These are phyloP conservation scores for Mobula birostris DNA, from an alignment of 2,113 vertebrate species.

Conservation along the genomic window DNA sequence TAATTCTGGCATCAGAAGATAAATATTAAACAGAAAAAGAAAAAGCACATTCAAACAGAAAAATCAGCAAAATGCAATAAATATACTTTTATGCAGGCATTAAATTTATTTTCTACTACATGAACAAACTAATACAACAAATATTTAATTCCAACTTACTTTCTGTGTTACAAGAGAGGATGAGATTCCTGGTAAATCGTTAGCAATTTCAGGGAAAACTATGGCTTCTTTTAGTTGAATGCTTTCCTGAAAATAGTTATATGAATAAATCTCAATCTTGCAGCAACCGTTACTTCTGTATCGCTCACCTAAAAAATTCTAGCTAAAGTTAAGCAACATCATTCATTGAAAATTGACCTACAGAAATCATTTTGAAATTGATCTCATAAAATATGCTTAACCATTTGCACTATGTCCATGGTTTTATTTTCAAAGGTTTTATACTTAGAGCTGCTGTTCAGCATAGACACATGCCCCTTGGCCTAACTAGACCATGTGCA, in stretches of 20 bases:
- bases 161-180: conserved; percentile 39
- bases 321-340: not conserved
- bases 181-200: conserved; percentile 31
- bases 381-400: not conserved
- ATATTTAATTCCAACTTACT: not conserved
- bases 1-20: not conserved
- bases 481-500: too few relatives aligned
- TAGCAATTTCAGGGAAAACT: conserved; percentile 46
- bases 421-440: not conserved
- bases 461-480: too few relatives aligned
- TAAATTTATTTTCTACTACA: not conserved
- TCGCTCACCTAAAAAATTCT: too few relatives aligned
- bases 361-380: not conserved
- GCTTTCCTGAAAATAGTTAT: conserved; percentile 42
- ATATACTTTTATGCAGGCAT: not conserved
- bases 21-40: not conserved
- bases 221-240: conserved; percentile 37
- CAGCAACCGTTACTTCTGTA: not conserved
- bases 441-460: not conserved
- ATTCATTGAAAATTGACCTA: not conserved
- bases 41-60: not conserved
- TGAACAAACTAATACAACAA: not conserved
- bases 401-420: not conserved
- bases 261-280: not conserved
- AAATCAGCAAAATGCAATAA: not conserved